Evolutionary conservation across 2,888 invertebrate species (phyloP), one percentile per base, ranked within the genome.

Genomic region (Pyrocoelia pectoralis): DNA sequence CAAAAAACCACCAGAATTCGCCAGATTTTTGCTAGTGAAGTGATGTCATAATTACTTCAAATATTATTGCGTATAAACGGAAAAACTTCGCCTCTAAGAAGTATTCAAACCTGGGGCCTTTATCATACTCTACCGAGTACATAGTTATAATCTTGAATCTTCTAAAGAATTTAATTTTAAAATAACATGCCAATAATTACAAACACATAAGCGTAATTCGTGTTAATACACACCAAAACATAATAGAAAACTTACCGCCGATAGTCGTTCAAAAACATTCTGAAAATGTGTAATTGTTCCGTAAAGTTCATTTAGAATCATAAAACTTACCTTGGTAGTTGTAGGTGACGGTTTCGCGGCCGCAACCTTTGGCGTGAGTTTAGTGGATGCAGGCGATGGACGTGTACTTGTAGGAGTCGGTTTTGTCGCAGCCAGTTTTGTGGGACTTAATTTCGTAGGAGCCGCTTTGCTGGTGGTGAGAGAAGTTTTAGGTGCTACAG

Each of bases 401-500:
- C 65, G 68, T 24, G 71, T 18, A 38, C 49, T 50, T 12, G 48
- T 43, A 0, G 49, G 3, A 12, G 59, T 49, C 9, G 55, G 41
- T 50, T 40, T 62, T 9, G 18, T 17, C 12, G 53, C 33, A 9
- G 33, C 43, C 1, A 41, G 38, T 24, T 67, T 64, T 9, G 64
- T 68, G n/a, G 63, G 51, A 40, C 65, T 57, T 48, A 70, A 58
- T 53, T 64, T 70, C 6, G 61, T 66, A 48, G 72, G 68, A 61
- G 68, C 68, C 29, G 69, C 69, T 68, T 72, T 76, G n/a, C n/a
- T n/a, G 33, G 73, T 33, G 51, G 48, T 52, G 12, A 72, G 74
- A 63, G 70, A 64, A 65, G 72, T 70, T n/a, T 64, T 61, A 28
- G 71, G 17, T 17, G 60, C 61, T 24, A 69, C 48, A 41, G 72